Base-by-base conservation (phyloP, 2,113 vertebrate species). In the Numida meleagris region DNA sequence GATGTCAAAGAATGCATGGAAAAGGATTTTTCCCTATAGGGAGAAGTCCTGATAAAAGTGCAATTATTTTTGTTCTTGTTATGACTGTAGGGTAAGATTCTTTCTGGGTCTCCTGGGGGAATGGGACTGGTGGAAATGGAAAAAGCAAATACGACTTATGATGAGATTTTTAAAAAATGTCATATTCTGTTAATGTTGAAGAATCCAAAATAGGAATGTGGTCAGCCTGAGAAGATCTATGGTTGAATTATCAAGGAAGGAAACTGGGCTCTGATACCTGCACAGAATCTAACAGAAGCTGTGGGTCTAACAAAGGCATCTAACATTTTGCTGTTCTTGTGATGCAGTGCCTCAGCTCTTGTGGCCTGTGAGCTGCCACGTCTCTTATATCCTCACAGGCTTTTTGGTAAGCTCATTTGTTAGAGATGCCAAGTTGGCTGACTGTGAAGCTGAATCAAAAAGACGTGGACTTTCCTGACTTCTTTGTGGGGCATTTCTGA, bases 11-110 rank as follows among this genome's bases (percentile, higher is more conserved):
- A 88, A 88, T 73, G 58, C 1, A 1, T 76, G 43, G 75, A 88
- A 79, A 51, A 71, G 5, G 43, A 53, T 58, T 72, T 92, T 87
- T 89, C 36, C 38, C 45, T 42, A 38, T 1, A 14, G 59, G 19
- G 63, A 89, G 27, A 75, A 73, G 55, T 76, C 59, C 42, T 82
- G 45, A 76, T 87, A 80, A 89, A 89, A 93, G 9, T 46, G 46
- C 34, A 74, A 11, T 53, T 89, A 27, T 91, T 68, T 94, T 94
- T 82, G 21, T 80, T 96, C 42, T 38, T 94, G 72, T 90, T 90
- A 86, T 80, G 92, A 74, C 88, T 86, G 63, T 38, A 81, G 88
- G 65, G 76, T 63, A 88, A 74, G 68, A 93, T 88, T 91, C 46
- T 86, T 91, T 91, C 68, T 74, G 55, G 4, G 25, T 89, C 34